Percentiles rank a stretch among this genome's conserved stretches.
Conservation (phyloP, 2,797 vertebrate species). For the Neopelma chrysocephalum region DNA sequence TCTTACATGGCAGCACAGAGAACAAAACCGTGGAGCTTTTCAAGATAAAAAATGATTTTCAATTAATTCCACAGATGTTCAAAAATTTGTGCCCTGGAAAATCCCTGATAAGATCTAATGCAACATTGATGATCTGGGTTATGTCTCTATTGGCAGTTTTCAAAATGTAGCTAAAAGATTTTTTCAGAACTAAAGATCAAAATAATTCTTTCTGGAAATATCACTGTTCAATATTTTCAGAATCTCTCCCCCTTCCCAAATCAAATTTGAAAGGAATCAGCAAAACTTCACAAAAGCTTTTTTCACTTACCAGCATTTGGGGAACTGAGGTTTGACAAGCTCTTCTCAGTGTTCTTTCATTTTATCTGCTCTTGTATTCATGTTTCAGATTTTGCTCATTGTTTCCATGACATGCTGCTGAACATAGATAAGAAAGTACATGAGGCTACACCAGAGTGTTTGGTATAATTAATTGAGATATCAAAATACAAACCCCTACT, state of each 20-base stretch:
- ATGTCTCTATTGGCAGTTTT: neutral
- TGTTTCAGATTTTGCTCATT: conserved; percentile 21
- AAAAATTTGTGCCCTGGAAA: neutral
- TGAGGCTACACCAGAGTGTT: neutral
- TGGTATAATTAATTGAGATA: conserved; percentile 37
- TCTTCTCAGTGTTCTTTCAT: neutral
- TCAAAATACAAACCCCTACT: neutral
- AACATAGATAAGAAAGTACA: neutral
- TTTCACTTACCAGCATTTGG: fast-evolving
- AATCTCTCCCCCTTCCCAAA: neutral
- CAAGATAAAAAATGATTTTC: neutral
- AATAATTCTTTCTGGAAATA: neutral
- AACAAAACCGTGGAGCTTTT: neutral
- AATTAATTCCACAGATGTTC: neutral
- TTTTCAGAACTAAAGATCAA: neutral
- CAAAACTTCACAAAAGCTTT: neutral
- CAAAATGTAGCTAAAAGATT: neutral
- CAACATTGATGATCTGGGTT: neutral
- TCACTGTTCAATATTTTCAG: neutral
- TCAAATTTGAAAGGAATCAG: neutral
- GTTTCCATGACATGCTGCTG: neutral
- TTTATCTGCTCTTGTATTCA: neutral
- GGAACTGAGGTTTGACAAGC: neutral
- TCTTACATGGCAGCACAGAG: neutral
- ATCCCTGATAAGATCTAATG: neutral